phyloP scores from a whole-genome alignment of 2,888 invertebrate genomes.

The Laothoe populi region DNA sequence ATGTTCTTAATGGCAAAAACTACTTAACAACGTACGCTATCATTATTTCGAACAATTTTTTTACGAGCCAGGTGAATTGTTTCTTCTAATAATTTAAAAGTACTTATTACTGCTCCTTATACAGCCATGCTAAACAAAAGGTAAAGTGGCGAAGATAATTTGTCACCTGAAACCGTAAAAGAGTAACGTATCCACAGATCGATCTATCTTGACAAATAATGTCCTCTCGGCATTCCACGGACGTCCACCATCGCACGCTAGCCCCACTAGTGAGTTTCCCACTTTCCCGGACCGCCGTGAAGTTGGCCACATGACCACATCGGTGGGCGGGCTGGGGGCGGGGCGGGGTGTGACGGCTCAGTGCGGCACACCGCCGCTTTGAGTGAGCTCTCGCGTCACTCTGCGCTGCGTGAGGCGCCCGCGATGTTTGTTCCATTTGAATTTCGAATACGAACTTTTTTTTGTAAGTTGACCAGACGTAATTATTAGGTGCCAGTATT shows the following conservation, averaged over 20 bases:
- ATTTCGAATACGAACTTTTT: constrained; percentile 37
- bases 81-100: constrained; percentile 4
- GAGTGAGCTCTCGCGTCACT: constrained; percentile 49
- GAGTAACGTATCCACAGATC: constrained; percentile 39
- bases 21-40: not conserved
- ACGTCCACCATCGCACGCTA: constrained; percentile 54
- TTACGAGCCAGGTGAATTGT: not conserved
- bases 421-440: constrained; percentile 48
- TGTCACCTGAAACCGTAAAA: constrained; percentile 31
- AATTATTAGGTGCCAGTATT: constrained; percentile 28
- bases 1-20: not conserved
- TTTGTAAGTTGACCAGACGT: constrained; percentile 21
- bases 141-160: constrained; percentile 6
- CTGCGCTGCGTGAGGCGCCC: constrained; percentile 56
- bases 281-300: constrained; percentile 71
- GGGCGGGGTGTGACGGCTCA: constrained; percentile 47
- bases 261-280: constrained; percentile 73
- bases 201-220: constrained; percentile 53
- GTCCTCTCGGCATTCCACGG: constrained; percentile 50
- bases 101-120: not conserved
- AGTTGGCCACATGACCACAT: constrained; percentile 54
- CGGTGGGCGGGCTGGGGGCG: constrained; percentile 73
- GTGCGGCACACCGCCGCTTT: constrained; percentile 36
- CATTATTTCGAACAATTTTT: not conserved
- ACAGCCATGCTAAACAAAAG: not conserved